phyloP scores from a whole-genome alignment of 2,113 vertebrate genomes.

The Oxyura jamaicensis region DNA sequence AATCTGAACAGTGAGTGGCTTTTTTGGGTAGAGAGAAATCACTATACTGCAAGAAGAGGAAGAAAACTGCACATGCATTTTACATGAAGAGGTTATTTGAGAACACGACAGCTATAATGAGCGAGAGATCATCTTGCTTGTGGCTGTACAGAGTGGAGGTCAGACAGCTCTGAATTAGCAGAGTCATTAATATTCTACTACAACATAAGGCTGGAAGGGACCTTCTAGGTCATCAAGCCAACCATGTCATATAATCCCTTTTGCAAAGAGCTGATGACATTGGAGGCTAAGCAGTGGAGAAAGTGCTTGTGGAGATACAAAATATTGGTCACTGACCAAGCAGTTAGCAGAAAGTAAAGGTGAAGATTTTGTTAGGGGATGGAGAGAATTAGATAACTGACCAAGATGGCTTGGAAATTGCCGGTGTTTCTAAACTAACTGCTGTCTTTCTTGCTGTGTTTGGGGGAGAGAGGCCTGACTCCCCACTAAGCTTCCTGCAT shows the following conservation, averaged over 20 bases:
- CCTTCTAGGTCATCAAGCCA: constrained; percentile 61
- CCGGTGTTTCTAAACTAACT: background rate
- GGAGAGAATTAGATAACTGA: background rate
- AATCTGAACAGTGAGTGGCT: background rate
- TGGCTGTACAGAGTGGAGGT: constrained; percentile 47
- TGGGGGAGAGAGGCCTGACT: background rate
- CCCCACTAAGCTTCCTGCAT: background rate
- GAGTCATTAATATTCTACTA: constrained; percentile 67
- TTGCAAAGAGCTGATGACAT: constrained; percentile 29
- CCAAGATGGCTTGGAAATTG: background rate
- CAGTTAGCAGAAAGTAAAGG: background rate
- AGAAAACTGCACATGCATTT: constrained; percentile 46
- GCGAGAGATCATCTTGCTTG: constrained; percentile 51
- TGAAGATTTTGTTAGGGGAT: background rate
- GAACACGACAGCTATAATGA: constrained; percentile 45
- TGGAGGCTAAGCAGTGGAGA: background rate
- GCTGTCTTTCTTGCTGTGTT: background rate
- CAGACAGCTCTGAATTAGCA: constrained; percentile 62
- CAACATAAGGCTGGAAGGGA: constrained; percentile 53
- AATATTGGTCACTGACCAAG: background rate
- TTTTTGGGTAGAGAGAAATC: background rate
- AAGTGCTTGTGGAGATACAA: constrained; percentile 2
- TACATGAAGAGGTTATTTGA: constrained; percentile 56
- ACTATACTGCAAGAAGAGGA: background rate
- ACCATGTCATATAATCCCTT: constrained; percentile 46